Base-by-base conservation (phyloP, 2,113 vertebrate species). In the Dicrurus megarhynchus region DNA sequence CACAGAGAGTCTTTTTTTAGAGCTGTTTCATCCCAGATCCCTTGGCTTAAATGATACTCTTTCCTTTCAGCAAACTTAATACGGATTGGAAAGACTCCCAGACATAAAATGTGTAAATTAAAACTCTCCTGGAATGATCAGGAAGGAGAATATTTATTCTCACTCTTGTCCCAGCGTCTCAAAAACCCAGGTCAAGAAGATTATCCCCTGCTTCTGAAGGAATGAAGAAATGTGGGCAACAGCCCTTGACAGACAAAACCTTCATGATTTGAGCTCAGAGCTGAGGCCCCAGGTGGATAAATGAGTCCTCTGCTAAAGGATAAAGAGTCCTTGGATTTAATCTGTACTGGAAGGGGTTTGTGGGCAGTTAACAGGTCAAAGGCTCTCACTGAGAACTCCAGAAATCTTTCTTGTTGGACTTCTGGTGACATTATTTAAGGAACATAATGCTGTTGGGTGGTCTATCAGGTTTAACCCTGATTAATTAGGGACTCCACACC, bases 81-180 rank as follows among this genome's bases (percentile, higher is more conserved):
- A n/a, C 1, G 1, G 87, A 61, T 69, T 68, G 47, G 49, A 75
- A 89, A 79, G 37, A 13, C 32, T 84, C 78, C 39, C 55, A 82
- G 53, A 18, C 56, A 44, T 9, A 57, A 65, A 91, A 85, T 8
- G 24, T 41, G 32, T 47, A 70, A 70, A 67, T 81, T 84, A 63
- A 92, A 76, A 47, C 24, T 73, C 32, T 39, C 24, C 32, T 69
- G 65, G 60, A 93, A 79, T n/a, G 18, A 89, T 64, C 33, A 87
- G 37, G n/a, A 89, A 74, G 49, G 52, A 81, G 50, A 92, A 86
- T 89, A 87, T 74, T 77, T 75, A 81, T 89, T 82, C 53, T 78
- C 47, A 30, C 9, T 87, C 41, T 68, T 57, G 44, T 35, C 61
- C n/a, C 49, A 60, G 0, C 0, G 0, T 74, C 56, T 60, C 5